Conservation (phyloP, 1,140 invertebrate genomes). For the Drosophila pruinosa region DNA sequence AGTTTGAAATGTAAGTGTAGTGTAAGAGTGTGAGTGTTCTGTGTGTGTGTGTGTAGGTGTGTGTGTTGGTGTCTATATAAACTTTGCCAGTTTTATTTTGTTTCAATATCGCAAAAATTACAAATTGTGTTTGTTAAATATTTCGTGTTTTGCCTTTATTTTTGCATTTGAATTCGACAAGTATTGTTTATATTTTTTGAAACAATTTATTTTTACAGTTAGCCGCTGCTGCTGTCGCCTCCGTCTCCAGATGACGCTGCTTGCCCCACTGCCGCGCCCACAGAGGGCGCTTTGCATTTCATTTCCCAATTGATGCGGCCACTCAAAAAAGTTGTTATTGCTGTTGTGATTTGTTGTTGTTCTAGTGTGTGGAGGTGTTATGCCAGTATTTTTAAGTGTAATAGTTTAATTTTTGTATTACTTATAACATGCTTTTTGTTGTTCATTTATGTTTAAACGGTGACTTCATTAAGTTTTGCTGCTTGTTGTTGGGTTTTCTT, state of each 20-base stretch:
- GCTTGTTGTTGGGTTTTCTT: slow-evolving; percentile 50
- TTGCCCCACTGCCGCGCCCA: slow-evolving; percentile 15
- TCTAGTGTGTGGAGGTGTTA: slow-evolving; percentile 24
- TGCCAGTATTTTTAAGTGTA: slow-evolving; percentile 66
- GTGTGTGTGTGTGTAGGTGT: slow-evolving; percentile 30
- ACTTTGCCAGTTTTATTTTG: slow-evolving; percentile 60
- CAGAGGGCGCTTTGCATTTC: slow-evolving; percentile 25
- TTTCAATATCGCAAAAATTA: slow-evolving; percentile 67
- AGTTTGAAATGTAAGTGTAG: slow-evolving; percentile 16
- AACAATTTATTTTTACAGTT: slow-evolving; percentile 47
- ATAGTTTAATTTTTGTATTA: slow-evolving; percentile 61
- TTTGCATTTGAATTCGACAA: slow-evolving; percentile 34
- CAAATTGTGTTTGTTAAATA: slow-evolving; percentile 48
- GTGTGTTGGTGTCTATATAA: slow-evolving; percentile 63
- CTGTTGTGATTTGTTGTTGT: slow-evolving; percentile 12
- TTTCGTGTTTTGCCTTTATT: slow-evolving; percentile 17
- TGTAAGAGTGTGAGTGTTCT: slow-evolving; percentile 31
- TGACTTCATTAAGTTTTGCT: slow-evolving; percentile 76
- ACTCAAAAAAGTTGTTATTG: slow-evolving; percentile 29
- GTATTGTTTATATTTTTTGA: slow-evolving; percentile 25
- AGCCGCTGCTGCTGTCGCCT: slow-evolving; percentile 28
- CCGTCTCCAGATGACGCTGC: slow-evolving; percentile 47
- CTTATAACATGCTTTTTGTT: slow-evolving; percentile 67
- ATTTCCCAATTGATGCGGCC: slow-evolving; percentile 1
- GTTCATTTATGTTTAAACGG: slow-evolving; percentile 61